A percentile compares a stretch with the other conserved stretches of the same genome.
Conservation (phyloP, 2,888 invertebrate species). For the Campoplex capitator region DNA sequence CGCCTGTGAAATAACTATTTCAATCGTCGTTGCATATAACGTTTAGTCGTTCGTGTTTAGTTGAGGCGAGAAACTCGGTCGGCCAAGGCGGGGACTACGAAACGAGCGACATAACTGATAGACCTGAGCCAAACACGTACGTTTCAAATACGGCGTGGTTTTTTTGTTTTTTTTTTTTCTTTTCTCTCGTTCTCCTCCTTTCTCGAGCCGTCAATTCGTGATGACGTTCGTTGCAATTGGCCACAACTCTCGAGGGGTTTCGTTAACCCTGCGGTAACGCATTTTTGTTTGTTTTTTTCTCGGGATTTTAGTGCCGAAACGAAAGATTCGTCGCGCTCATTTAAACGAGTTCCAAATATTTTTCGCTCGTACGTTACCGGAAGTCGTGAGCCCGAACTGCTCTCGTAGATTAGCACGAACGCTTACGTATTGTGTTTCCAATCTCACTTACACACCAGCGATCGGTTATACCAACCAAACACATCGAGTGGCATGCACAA, state of each 20-base stretch:
- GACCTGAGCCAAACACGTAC: conserved; percentile 18
- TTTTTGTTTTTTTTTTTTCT: conserved; percentile 7
- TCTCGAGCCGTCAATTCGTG: neutral
- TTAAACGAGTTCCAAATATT: neutral
- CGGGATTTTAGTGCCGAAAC: neutral
- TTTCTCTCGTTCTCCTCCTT: neutral
- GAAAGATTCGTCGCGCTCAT: neutral
- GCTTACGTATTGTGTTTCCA: conserved; percentile 43
- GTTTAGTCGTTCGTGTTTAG: conserved; percentile 18
- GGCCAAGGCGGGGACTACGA: conserved; percentile 37
- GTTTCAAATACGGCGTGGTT: conserved; percentile 15
- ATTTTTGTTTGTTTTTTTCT: neutral
- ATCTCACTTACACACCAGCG: conserved; percentile 31
- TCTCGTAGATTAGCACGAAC: conserved; percentile 29
- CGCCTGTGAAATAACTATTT: conserved; percentile 42
- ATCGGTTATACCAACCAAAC: conserved; percentile 1
- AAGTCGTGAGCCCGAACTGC: conserved; percentile 32
- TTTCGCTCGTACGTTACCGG: conserved; percentile 24
- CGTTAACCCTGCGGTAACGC: neutral
- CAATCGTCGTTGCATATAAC: conserved; percentile 27
- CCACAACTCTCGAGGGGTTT: neutral
- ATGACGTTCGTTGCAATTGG: neutral
- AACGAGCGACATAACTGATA: conserved; percentile 6
- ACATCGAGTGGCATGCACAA: neutral
- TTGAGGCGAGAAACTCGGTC: conserved; percentile 61